phyloP scores from a whole-genome alignment of 2,797 vertebrate species.

The Muscicapa comitata region DNA sequence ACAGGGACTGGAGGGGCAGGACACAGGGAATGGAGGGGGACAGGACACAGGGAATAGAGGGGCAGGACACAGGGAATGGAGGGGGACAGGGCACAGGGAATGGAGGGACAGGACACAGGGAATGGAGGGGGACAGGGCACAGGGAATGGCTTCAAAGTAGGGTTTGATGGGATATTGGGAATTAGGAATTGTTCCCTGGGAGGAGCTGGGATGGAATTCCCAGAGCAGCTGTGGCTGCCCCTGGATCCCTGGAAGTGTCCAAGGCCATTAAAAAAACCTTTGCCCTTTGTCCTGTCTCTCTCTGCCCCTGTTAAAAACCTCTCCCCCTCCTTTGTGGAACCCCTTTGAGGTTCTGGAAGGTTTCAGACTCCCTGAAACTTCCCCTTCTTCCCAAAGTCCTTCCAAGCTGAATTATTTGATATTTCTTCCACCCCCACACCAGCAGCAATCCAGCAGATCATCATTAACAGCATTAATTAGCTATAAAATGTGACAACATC shows the following conservation, averaged over 20 bases:
- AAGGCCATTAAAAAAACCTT: neutral
- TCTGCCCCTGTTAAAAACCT: neutral
- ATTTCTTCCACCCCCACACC: fast-evolving
- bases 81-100: too few species aligned
- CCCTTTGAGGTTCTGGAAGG: neutral
- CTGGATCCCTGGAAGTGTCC: neutral
- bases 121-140: too few species aligned
- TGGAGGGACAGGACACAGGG: too few species aligned
- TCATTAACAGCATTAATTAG: neutral
- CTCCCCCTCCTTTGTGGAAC: neutral
- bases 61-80: too few species aligned
- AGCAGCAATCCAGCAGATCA: neutral
- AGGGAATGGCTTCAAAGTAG: neutral
- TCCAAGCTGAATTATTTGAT: neutral
- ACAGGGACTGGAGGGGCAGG: too few species aligned
- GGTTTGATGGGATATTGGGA: neutral
- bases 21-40: too few species aligned
- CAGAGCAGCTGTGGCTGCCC: neutral
- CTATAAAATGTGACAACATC: neutral
- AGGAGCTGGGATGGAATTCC: fast-evolving
- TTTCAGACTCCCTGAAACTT: neutral
- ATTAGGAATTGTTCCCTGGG: neutral
- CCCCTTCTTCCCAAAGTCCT: neutral
- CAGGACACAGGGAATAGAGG: too few species aligned
- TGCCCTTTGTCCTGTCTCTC: neutral